Evolutionary conservation across 2,797 vertebrate genomes (phyloP), one percentile per base, ranked within the genome.

Genomic region (Lagocephalus sceleratus): DNA sequence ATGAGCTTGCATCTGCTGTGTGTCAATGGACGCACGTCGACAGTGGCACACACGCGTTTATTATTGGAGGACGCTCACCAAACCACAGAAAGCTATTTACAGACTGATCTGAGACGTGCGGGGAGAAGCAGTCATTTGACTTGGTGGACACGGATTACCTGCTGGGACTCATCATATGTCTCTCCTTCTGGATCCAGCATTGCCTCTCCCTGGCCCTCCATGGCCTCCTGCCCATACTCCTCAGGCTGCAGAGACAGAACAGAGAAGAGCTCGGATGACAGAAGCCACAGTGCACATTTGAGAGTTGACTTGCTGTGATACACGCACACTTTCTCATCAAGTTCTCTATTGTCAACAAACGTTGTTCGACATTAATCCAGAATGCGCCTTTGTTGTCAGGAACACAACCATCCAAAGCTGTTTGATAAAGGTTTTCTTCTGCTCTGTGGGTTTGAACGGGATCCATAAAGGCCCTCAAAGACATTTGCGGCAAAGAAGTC

Each of bases 201-300:
- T 19, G 86, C 93, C 67, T 96, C 94, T 0, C 92, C 94, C 84
- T 95, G 90, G 0, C 96, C 95, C 83, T 98, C 96, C 57, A 90
- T 94, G 71, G 94, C 97, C 89, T 98, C 96, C 89, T 99, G 95
- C 68, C 92, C 96, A 74, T 96, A 93, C 75, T 98, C 96, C 80
- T 97, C 97, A 19, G 96, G 92, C 97, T 99, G 68, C 61, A 62
- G 50, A 60, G 26, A 72, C 12, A 32, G 21, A 20, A 71, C 35
- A 54, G 9, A 53, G 19, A 15, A 54, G 54, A 42, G 6, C 45
- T 20, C 16, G 20, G 21, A 15, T 22, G 32, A 54, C n/a, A 60
- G 5, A 48, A 55, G 6, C 8, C 55, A 20, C 5, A 11, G 23
- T 3, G 20, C 16, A 42, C 14, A 41, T 53, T 21, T 14, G 32